A percentile compares a stretch with the other conserved stretches of the same genome.
These are phyloP conservation scores for Bugula neritina DNA, from an alignment of 2,888 invertebrate genomes.

Conservation along the genomic window DNA sequence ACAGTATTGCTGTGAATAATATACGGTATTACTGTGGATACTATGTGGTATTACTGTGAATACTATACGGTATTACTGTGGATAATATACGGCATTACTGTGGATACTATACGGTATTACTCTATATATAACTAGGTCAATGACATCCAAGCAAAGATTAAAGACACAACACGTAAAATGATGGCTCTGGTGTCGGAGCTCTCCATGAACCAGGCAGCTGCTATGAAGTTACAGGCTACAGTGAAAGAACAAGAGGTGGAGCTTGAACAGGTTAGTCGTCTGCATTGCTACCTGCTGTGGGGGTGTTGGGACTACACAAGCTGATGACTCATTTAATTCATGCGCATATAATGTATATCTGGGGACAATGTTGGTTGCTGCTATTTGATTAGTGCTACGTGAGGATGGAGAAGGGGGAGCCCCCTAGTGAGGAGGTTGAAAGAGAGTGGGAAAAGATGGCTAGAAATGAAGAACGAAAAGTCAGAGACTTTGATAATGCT, in stretches of 20 bases:
- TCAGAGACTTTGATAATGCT: background rate
- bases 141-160: constrained; percentile 46
- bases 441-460: constrained; percentile 44
- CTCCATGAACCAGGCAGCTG: constrained; percentile 52
- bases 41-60: no score
- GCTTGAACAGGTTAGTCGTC: constrained; percentile 39
- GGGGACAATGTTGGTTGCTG: background rate
- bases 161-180: constrained; percentile 51
- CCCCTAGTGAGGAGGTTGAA: constrained; percentile 47
- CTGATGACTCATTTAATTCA: no score
- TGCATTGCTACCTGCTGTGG: no score
- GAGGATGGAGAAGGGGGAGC: constrained; percentile 52
- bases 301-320: no score
- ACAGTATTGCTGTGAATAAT: no score
- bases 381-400: constrained; percentile 48
- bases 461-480: constrained; percentile 37
- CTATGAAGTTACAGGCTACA: constrained; percentile 46
- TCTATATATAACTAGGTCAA: constrained; percentile 50
- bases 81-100: no score
- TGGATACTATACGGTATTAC: no score
- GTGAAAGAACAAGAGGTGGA: constrained; percentile 46
- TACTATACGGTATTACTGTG: no score
- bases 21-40: no score
- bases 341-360: no score
- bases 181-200: constrained; percentile 53